These are phyloP conservation scores for Drosophila cracens DNA, from an alignment of 2,888 invertebrate species.

Conservation along the genomic window DNA sequence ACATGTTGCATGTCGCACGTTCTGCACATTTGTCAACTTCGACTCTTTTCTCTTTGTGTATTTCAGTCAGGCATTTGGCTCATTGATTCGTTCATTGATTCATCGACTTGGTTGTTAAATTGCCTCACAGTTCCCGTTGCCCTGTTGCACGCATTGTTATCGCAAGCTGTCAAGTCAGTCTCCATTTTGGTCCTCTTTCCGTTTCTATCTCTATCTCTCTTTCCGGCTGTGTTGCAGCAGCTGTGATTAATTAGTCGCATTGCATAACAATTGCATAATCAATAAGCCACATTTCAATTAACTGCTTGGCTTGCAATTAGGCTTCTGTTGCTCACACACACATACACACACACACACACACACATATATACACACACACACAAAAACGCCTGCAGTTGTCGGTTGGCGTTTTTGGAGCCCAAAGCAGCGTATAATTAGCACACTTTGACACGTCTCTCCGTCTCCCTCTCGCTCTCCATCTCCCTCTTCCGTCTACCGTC, in stretches of 20 bases:
- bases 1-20: not conserved
- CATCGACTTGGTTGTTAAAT: not conserved
- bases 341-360: not conserved
- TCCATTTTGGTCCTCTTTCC: constrained; percentile 10
- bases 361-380: not conserved
- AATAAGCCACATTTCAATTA: constrained; percentile 67
- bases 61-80: not conserved
- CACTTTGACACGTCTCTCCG: constrained; percentile 38
- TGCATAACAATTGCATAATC: constrained; percentile 77
- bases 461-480: not conserved
- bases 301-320: constrained; percentile 55
- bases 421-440: constrained; percentile 55
- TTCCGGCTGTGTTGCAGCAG: constrained; percentile 6
- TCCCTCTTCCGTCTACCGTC: not conserved
- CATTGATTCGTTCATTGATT: not conserved
- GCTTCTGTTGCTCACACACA: constrained; percentile 2
- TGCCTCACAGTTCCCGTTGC: not conserved
- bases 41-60: not conserved
- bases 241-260: constrained; percentile 69
- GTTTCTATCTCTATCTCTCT: constrained; percentile 16
- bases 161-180: constrained; percentile 44
- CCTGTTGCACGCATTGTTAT: constrained; percentile 57
- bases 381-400: not conserved
- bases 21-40: not conserved
- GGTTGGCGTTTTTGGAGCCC: constrained; percentile 35